A percentile compares a stretch with the other conserved stretches of the same genome.
Conservation (phyloP, 1,140 invertebrate genomes). For the Leptinotarsa texana region DNA sequence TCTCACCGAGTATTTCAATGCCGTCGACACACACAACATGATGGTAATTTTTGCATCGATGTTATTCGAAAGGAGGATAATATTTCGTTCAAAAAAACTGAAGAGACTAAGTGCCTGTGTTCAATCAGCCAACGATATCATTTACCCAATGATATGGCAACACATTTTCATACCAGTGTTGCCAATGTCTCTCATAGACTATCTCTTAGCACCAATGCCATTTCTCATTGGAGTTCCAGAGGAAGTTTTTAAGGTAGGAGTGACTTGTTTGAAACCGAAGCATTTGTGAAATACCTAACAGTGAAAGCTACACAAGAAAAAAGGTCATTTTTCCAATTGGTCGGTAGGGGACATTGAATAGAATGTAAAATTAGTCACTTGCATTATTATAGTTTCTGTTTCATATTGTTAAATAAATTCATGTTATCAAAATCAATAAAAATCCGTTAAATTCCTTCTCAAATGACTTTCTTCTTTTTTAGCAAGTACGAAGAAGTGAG, state of each 20-base stretch:
- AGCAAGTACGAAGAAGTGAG: slow-evolving; percentile 73
- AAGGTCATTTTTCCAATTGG: no score
- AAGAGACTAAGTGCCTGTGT: slow-evolving; percentile 89
- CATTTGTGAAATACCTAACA: no score
- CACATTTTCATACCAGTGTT: slow-evolving; percentile 96
- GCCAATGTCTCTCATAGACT: slow-evolving; percentile 85
- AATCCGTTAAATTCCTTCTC: not conserved
- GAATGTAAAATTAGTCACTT: no score
- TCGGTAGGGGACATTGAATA: no score
- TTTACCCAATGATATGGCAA: slow-evolving; percentile 98
- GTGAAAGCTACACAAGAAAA: no score
- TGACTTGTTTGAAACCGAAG: slow-evolving; percentile 53
- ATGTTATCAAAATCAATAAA: not conserved
- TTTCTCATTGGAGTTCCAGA: slow-evolving; percentile 92
- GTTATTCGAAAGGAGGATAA: slow-evolving; percentile 88
- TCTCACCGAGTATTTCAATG: slow-evolving; percentile 94
- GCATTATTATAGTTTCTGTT: no score
- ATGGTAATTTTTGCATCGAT: slow-evolving; percentile 92
- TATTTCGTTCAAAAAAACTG: slow-evolving; percentile 85
- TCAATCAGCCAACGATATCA: slow-evolving; percentile 88
- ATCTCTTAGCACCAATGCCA: slow-evolving; percentile 91
- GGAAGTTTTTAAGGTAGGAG: slow-evolving; percentile 75
- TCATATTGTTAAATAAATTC: not conserved
- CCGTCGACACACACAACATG: slow-evolving; percentile 90
- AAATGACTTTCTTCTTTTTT: slow-evolving; percentile 45